phyloP scores from a whole-genome alignment of 2,113 vertebrate species.

The Cyphomyrus plagiostoma region DNA sequence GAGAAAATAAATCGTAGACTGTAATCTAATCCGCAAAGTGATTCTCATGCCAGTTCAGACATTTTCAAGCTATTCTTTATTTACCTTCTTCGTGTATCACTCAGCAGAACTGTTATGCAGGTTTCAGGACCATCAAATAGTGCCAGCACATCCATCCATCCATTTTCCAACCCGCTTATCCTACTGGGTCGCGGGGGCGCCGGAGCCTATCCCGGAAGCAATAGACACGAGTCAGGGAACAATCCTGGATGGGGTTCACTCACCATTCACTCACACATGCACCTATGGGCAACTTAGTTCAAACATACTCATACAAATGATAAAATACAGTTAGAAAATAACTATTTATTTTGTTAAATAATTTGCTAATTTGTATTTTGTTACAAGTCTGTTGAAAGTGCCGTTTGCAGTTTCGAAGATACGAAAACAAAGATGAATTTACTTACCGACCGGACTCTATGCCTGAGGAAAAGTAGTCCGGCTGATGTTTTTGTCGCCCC shows the following conservation, averaged over 20 bases:
- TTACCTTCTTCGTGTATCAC: background rate
- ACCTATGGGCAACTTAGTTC: too few relatives aligned
- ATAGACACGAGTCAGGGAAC: too few relatives aligned
- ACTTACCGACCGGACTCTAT: background rate
- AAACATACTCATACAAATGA: background rate
- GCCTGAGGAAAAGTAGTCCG: background rate
- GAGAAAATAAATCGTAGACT: background rate
- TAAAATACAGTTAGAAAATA: background rate
- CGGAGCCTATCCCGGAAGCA: too few relatives aligned
- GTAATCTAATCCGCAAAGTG: background rate
- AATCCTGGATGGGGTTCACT: too few relatives aligned
- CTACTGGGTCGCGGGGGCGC: too few relatives aligned
- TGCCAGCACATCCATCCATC: background rate
- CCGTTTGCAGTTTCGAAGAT: constrained; percentile 15
- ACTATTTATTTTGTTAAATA: background rate
- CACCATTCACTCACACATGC: too few relatives aligned
- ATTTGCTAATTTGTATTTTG: background rate
- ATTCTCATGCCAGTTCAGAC: background rate
- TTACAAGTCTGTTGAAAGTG: constrained; percentile 47
- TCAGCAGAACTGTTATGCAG: background rate
- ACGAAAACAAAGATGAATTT: constrained; percentile 41
- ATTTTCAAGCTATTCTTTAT: background rate
- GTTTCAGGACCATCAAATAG: background rate
- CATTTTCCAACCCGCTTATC: too few relatives aligned
- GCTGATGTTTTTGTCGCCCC: background rate